Base-by-base conservation (phyloP, 2,113 vertebrate species). In the Erpornis zantholeuca region DNA sequence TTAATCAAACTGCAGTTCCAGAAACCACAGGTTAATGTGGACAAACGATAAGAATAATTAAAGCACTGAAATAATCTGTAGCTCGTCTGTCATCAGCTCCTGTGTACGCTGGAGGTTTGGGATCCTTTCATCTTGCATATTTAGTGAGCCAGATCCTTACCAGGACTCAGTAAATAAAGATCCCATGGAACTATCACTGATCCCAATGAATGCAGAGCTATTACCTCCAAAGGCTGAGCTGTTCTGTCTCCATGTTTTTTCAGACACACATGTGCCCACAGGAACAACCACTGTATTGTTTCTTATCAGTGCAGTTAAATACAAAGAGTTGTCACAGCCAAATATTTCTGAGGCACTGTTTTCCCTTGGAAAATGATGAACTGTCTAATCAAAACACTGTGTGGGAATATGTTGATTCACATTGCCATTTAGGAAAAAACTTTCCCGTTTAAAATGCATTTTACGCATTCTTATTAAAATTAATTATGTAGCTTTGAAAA, bases 11-110 rank as follows among this genome's bases (percentile, higher is more conserved):
- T 66, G n/a, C 50, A 90, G 68, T 47, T 93, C 71, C 63, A 73
- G 86, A 96, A 96, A 92, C 63, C 50, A 83, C 64, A 75, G 63
- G 75, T 59, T 87, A 87, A 85, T 17, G 1, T 77, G 57, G 68
- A 91, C 70, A 95, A 96, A 91, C 4, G 8, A 52, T 47, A 92
- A 76, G 52, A 95, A 82, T 76, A 82, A 96, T 94, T 91, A 95
- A 94, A 80, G 50, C 54, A 65, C 63, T 91, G 91, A 87, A 60
- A 68, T 82, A 88, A 94, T 56, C 42, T 38, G 78, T 47, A 79
- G 70, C 33, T 90, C 2, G 1, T 76, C 78, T 76, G 63, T 85
- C 89, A 80, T 42, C 9, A 5, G 36, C 38, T 89, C 15, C 59
- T 50, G 33, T 28, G 59, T 16, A 92, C 0, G 0, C 18, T 35